Base-by-base conservation (phyloP, 2,888 invertebrate genomes). In the Caradrina kadenii region DNA sequence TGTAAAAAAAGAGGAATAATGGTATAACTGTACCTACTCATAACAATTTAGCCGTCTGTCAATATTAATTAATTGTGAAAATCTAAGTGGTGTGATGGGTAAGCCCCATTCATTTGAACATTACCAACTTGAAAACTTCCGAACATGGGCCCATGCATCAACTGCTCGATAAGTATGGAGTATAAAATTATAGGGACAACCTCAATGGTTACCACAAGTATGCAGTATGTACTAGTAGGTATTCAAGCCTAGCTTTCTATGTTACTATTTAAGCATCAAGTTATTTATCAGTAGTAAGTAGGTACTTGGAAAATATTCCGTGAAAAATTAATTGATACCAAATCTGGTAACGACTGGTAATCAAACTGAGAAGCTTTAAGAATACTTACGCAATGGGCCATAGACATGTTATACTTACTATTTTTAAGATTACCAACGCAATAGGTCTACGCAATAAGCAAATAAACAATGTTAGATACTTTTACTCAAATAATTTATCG, bases 281-380 rank as follows among this genome's bases (percentile, higher is more conserved):
- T 73, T 74, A 78, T 78, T 78, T 59, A 78, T 78, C n/a, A 15
- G 42, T 3, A 15, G 1, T 39, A 11, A 7, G 10, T 49, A 49
- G n/a, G 8, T 63, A 54, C 21, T 68, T 65, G 48, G 55, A 67
- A 73, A 67, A 67, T 65, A 71, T 82, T 81, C 81, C 69, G 75
- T 84, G 84, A 84, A 85, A 86, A 84, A 84, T 86, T 85, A 86
- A 87, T 86, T 86, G 79, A 71, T 76, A 80, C 86, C 84, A 86
- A 86, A 86, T 77, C 62, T 61, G 82, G 82, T 45, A 58, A 71
- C 21, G 69, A 81, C 69, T 26, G 52, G 58, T 60, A 70, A 13
- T 64, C 71, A 74, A 83, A 53, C 64, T 68, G 65, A 54, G 72
- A 66, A 56, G 59, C 54, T 55, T 50, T 61, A 66, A 54, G 64